Evolutionary conservation across 1,140 invertebrate genomes (phyloP).

Genomic region (Ceratitis capitata): DNA sequence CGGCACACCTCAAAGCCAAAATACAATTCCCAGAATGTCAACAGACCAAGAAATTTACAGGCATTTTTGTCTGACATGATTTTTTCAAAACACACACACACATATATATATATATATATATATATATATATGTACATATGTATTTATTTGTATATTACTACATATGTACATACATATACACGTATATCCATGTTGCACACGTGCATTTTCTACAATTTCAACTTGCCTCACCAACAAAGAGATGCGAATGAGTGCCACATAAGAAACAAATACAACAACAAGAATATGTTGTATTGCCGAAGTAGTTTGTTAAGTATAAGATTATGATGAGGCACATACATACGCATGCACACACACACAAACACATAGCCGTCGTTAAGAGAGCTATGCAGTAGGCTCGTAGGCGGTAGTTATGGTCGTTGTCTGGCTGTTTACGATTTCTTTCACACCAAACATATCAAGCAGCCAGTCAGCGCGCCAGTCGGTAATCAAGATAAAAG

Average conservation of each 20-base stretch:
- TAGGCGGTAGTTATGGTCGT: constrained; percentile 16
- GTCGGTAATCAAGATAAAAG: neutral
- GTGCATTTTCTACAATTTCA: constrained; percentile 37
- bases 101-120: neutral
- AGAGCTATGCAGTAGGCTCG: no score
- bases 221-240: constrained; percentile 22
- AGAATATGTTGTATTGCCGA: neutral
- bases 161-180: no score
- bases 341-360: no score
- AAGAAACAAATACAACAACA: neutral
- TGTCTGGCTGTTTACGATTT: constrained; percentile 18
- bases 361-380: no score
- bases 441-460: constrained; percentile 22
- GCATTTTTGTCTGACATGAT: constrained; percentile 8
- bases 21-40: constrained; percentile 38
- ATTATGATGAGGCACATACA: no score
- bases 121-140: no score
- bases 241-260: neutral
- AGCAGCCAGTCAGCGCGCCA: neutral
- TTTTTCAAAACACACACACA: neutral
- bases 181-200: constrained; percentile 17
- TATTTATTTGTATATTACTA: neutral
- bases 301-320: neutral
- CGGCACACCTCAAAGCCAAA: constrained; percentile 36
- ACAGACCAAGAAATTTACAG: constrained; percentile 33